Evolutionary conservation across 35 echinoderm and acorn worm genomes (phyloP), one percentile per base, ranked within the genome.

Genomic region (Holothuria glaberrima): DNA sequence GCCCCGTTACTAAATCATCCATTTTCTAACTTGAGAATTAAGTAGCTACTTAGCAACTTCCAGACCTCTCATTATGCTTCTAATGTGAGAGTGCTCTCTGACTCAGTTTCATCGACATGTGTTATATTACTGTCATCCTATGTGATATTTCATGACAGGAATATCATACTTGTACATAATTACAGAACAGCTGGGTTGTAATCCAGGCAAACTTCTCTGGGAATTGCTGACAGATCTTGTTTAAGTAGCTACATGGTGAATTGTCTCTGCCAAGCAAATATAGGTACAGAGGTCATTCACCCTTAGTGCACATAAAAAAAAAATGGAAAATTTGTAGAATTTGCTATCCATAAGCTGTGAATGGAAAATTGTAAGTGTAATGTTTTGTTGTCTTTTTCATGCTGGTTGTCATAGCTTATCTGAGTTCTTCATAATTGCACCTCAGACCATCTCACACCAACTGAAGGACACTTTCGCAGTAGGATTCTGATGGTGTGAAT

Each of bases 201-300:
- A 75, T 75, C 71, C 71, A n/a, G 33, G 71, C 71, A 75, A 75
- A 75, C 41, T 32, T 75, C 71, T 75, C 33, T 22, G 30, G 50
- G 71, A 75, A 75, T 75, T 75, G 71, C 9, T 75, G 71, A 75
- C 71, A 75, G 71, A 75, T 75, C 71, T 75, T 75, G 71, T 75
- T 75, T 75, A 75, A 75, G 71, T 31, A 45, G 31, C 44, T 75
- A 21, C 20, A 75, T 75, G 16, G 9, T 54, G 50, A 54, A 54
- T 14, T 17, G 13, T 54, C 50, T 54, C 50, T 54, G 50, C 0
- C 13, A 54, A 54, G 13, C 0, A 54, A 54, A 54, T 54, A 54
- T 54, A 54, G 3, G 5, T 54, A 9, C 16, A 54, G 50, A 54
- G 50, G 50, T 54, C 50, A 54, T 54, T 54, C 16, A 54, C 50